Evolutionary conservation across 2,113 vertebrate species (phyloP).

Genomic region (Pogonocichla stellata): DNA sequence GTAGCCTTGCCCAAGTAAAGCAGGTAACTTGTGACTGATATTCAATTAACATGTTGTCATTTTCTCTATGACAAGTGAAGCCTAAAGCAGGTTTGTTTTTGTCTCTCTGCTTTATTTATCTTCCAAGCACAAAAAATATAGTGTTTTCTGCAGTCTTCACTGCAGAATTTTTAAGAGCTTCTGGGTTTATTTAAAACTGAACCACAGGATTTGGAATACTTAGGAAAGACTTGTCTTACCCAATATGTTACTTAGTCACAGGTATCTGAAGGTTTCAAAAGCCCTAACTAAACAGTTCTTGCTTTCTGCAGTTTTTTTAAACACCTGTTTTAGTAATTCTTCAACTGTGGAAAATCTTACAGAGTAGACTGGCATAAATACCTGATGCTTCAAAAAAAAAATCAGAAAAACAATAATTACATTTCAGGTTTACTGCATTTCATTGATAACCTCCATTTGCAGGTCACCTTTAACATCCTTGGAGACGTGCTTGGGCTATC

Average conservation of each 20-base stretch:
- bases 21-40: neutral
- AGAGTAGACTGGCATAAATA: neutral
- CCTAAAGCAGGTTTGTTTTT: neutral
- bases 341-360: neutral
- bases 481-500: neutral
- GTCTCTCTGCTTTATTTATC: neutral
- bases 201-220: neutral
- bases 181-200: neutral
- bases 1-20: neutral
- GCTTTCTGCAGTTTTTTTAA: neutral
- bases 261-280: neutral
- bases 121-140: neutral
- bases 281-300: neutral
- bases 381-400: neutral
- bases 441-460: constrained; percentile 38
- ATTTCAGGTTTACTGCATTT: constrained; percentile 40
- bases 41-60: constrained; percentile 4
- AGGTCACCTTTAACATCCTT: constrained; percentile 40
- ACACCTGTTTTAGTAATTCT: neutral
- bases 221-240: neutral
- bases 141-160: neutral
- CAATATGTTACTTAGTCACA: neutral
- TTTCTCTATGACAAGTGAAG: neutral
- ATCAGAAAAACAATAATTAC: neutral
- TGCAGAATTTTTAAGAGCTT: neutral